Evolutionary conservation across 1,140 invertebrate species (phyloP).

Genomic region (Parapsyche elsis): DNA sequence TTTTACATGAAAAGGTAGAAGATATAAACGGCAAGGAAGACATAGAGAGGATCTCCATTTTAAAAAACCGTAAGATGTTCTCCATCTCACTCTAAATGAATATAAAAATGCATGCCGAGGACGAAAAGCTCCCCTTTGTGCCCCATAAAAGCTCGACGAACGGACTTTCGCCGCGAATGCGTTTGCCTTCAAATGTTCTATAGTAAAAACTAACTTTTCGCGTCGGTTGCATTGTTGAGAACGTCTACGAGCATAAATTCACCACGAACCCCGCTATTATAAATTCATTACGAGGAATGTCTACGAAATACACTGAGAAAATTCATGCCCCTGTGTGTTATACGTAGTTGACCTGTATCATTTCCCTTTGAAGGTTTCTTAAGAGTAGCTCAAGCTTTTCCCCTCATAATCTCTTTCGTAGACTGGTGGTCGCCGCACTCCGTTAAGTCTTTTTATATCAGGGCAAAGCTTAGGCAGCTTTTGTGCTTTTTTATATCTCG

Average conservation of each 20-base stretch:
- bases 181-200: background rate
- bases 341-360: background rate
- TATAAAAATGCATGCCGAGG: slow-evolving; percentile 30
- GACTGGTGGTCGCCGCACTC: background rate
- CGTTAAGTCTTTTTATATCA: slow-evolving; percentile 10
- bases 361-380: background rate
- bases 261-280: no score
- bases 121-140: slow-evolving; percentile 22
- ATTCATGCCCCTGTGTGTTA: no score
- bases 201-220: slow-evolving; percentile 18
- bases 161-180: slow-evolving; percentile 8
- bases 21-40: background rate
- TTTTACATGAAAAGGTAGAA: background rate
- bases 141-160: slow-evolving; percentile 4
- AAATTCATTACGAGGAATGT: no score
- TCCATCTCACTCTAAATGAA: slow-evolving; percentile 18
- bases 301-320: no score
- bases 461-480: background rate
- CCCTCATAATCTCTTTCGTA: background rate
- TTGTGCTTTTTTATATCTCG: background rate
- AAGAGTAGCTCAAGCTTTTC: background rate
- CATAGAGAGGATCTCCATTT: background rate
- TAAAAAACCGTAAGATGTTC: background rate
- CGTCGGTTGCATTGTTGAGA: background rate
- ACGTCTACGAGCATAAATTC: background rate